These are phyloP conservation scores for Squalus acanthias DNA, from an alignment of 2,797 vertebrate species.

Conservation along the genomic window DNA sequence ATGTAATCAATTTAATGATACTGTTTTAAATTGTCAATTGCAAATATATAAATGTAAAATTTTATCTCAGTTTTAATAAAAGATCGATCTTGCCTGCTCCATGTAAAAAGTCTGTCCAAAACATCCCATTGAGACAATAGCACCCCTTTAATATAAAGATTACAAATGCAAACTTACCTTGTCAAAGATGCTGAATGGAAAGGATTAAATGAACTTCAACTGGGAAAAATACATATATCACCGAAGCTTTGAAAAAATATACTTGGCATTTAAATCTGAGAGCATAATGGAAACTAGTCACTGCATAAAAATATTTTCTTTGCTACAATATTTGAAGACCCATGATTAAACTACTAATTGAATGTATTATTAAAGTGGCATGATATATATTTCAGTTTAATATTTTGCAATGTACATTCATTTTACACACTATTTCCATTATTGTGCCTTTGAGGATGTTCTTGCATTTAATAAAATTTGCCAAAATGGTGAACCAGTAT, in stretches of 20 bases:
- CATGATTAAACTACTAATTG: neutral
- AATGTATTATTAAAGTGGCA: neutral
- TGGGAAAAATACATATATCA: neutral
- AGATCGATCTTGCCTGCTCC: neutral
- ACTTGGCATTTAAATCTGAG: neutral
- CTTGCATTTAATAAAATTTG: constrained; percentile 4
- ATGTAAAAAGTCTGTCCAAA: neutral
- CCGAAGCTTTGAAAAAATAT: neutral
- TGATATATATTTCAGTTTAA: neutral
- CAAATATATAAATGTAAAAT: neutral
- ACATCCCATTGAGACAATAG: neutral
- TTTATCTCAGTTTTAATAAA: neutral
- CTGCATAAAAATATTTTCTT: neutral
- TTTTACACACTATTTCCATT: constrained; percentile 14
- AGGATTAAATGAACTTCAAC: neutral
- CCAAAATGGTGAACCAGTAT: neutral
- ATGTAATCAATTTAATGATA: neutral
- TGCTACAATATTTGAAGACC: neutral
- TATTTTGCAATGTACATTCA: constrained; percentile 6
- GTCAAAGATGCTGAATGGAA: neutral
- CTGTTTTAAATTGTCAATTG: neutral
- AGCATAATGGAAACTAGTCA: neutral
- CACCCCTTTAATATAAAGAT: neutral
- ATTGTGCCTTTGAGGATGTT: neutral
- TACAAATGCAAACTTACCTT: neutral